phyloP scores from a whole-genome alignment of 37 sponge, comb jelly and placozoan species.

The Petrosia ficiformis region DNA sequence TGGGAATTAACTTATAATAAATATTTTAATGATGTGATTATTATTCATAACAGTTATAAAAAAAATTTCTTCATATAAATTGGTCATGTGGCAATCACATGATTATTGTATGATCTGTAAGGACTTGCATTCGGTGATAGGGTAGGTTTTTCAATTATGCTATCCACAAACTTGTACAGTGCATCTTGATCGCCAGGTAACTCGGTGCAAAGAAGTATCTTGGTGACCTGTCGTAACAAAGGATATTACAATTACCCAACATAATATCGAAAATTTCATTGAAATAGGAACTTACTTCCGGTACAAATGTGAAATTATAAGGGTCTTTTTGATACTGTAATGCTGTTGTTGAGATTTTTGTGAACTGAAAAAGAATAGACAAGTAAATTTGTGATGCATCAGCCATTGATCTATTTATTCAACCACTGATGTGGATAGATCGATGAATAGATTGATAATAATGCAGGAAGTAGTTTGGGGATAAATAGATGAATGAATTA shows the following conservation, averaged over 20 bases:
- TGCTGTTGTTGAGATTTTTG: slow-evolving; percentile 4
- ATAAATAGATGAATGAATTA: not conserved
- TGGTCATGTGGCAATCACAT: no score
- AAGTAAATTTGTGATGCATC: not conserved
- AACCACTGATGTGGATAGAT: not conserved
- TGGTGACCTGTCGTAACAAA: slow-evolving; percentile 20
- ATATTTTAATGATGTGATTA: no score
- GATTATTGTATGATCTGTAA: no score
- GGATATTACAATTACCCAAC: not conserved
- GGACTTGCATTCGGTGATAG: no score
- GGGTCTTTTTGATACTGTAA: slow-evolving; percentile 58
- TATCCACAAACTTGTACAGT: slow-evolving; percentile 28
- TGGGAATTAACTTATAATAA: no score
- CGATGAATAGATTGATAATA: not conserved
- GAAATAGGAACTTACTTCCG: no score
- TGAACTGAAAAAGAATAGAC: slow-evolving; percentile 18
- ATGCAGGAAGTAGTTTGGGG: not conserved
- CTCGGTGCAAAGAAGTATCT: slow-evolving; percentile 31
- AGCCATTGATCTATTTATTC: no score
- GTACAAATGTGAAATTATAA: slow-evolving; percentile 36
- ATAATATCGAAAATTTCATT: no score
- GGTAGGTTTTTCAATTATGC: no score
- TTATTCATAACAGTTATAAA: no score
- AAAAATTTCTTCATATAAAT: no score
- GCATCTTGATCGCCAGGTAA: slow-evolving; percentile 51